Evolutionary conservation across 2,113 vertebrate genomes (phyloP), one percentile per base, ranked within the genome.

Genomic region (Salvelinus fontinalis): DNA sequence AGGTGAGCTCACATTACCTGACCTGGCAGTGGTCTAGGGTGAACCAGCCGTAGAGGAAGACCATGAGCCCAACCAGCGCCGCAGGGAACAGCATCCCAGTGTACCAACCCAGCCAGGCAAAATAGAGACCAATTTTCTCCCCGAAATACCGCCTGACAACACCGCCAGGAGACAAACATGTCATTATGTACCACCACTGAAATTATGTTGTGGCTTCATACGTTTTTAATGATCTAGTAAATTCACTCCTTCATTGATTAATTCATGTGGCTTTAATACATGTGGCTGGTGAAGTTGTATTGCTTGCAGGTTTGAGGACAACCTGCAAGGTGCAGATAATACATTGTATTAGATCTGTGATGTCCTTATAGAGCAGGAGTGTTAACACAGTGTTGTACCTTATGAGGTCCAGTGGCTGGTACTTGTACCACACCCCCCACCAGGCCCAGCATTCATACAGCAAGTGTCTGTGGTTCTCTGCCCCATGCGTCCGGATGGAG

Each of bases 61-160:
- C 97, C 68, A 97, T 92, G 7, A 97, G 75, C 70, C 97, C 97
- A 16, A 99, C 96, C 80, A 98, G 90, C 31, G 97, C 97, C 13
- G 97, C 97, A 72, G 97, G 97, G 87, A 98, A 97, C 83, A 99
- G 94, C 97, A 99, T 98, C 81, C 97, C 97, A 0, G 97, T 99
- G 90, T 99, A 99, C 96, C 97, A 99, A 85, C 97, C 97, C 71
- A 99, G 81, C 97, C 97, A 99, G 77, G 97, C 96, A 59, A 99
- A 99, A 87, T 99, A 99, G 62, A 99, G 87, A 0, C 96, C 96
- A 20, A 99, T 99, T 92, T 99, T 99, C 91, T 99, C 97, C 77
- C 97, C 97, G 79, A 99, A 99, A 84, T 99, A 99, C 48, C 95
- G 90, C 85, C 97, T 99, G 86, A 39, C 51, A 78, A 1, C 83